phyloP scores from a whole-genome alignment of 2,888 invertebrate species.

The Deilephila porcellus region DNA sequence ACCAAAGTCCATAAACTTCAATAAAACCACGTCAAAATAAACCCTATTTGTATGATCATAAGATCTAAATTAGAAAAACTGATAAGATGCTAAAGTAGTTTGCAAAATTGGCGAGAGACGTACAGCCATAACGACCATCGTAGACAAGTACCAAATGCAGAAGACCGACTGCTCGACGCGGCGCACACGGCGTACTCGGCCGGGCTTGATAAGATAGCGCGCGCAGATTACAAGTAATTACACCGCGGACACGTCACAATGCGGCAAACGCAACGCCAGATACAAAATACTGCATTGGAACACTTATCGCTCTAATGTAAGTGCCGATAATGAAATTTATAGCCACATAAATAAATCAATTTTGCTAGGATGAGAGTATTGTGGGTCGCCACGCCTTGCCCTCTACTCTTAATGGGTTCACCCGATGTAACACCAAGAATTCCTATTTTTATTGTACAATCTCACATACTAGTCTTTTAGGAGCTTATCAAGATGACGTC shows the following conservation, averaged over 20 bases:
- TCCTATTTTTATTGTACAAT: background rate
- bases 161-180: constrained; percentile 48
- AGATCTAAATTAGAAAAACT: background rate
- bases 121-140: constrained; percentile 75
- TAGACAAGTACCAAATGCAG: constrained; percentile 50
- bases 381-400: background rate
- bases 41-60: background rate
- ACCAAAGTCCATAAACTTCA: no score
- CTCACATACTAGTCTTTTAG: background rate
- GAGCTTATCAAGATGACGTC: background rate
- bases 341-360: constrained; percentile 19
- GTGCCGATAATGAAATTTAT: constrained; percentile 37
- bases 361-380: constrained; percentile 5
- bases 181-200: constrained; percentile 37
- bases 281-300: constrained; percentile 76
- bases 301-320: constrained; percentile 56
- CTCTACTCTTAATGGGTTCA: background rate
- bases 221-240: constrained; percentile 67
- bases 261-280: constrained; percentile 60
- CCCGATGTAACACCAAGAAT: background rate
- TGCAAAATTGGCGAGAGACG: constrained; percentile 40
- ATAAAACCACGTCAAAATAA: no score
- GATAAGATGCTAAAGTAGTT: background rate
- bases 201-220: constrained; percentile 64
- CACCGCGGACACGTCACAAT: constrained; percentile 72